Conservation (phyloP, 2,888 invertebrate genomes). For the Sphaeridia pumilis region DNA sequence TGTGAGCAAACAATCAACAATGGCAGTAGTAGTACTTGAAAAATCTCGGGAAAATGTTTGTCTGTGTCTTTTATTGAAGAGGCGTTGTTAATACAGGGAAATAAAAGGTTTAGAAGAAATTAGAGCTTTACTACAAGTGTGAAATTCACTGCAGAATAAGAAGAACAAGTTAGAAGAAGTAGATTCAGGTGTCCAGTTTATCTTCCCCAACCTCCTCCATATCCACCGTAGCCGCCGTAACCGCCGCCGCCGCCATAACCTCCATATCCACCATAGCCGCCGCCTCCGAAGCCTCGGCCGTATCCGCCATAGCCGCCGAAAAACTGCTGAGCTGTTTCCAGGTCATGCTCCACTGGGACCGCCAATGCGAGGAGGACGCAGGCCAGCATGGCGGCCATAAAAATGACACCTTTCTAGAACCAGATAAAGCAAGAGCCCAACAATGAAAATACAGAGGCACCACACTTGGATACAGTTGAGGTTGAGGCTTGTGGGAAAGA, state of each 20-base stretch:
- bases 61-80: no score
- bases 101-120: no score
- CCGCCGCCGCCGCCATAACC: neutral
- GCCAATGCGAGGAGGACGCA: neutral
- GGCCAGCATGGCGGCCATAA: neutral
- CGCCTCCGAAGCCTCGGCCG: neutral
- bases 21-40: no score
- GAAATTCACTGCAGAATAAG: neutral
- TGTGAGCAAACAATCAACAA: no score
- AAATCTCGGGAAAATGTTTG: no score
- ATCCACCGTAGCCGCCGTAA: neutral
- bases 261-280: neutral
- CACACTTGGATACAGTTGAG: no score
- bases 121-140: neutral
- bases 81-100: no score
- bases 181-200: neutral
- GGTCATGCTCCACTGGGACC: neutral
- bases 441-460: neutral
- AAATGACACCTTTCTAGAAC: neutral
- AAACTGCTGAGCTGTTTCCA: slow-evolving; percentile 1
- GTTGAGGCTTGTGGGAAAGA: no score
- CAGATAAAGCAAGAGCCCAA: neutral
- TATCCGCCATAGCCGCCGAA: slow-evolving; percentile 5
- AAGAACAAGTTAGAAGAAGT: neutral
- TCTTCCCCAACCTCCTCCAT: slow-evolving; percentile 3